A percentile compares a stretch with the other conserved stretches of the same genome.
phyloP scores from a whole-genome alignment of 2,113 vertebrate species.

The Cryptomyrus ogoouensis region DNA sequence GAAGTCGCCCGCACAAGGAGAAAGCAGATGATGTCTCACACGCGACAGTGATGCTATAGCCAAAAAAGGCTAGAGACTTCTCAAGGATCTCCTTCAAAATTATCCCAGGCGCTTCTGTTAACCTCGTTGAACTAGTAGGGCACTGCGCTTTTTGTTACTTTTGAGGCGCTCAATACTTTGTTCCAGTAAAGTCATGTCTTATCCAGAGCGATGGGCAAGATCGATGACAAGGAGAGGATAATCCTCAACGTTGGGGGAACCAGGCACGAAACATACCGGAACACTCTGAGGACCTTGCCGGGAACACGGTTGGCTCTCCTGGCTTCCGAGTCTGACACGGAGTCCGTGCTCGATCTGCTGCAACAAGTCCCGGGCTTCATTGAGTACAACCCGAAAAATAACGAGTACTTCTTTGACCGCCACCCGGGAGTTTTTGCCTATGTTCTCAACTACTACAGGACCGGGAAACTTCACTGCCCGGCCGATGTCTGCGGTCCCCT shows the following conservation, averaged over 20 bases:
- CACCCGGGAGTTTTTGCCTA: constrained; percentile 89
- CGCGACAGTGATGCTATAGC: background rate
- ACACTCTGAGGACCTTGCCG: constrained; percentile 88
- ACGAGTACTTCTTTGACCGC: constrained; percentile 91
- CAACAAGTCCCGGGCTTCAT: constrained; percentile 64
- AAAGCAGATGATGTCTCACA: constrained; percentile 1
- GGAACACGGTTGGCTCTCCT: constrained; percentile 90
- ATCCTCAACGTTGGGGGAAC: constrained; percentile 97
- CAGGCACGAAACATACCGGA: constrained; percentile 92
- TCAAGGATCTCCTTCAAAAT: constrained; percentile 31
- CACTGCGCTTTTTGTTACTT: constrained; percentile 39
- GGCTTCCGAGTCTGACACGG: constrained; percentile 75
- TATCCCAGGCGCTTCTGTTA: constrained; percentile 21
- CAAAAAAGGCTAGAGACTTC: constrained; percentile 27
- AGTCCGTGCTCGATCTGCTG: constrained; percentile 66
- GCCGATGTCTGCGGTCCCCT: constrained; percentile 91
- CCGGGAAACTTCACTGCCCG: constrained; percentile 90
- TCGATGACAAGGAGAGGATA: constrained; percentile 95
- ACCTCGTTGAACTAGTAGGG: constrained; percentile 33
- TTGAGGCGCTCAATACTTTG: constrained; percentile 44
- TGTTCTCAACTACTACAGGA: constrained; percentile 93
- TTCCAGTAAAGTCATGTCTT: constrained; percentile 80
- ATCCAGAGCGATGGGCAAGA: constrained; percentile 89
- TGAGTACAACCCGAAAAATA: constrained; percentile 64
- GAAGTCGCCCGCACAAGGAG: constrained; percentile 4